phyloP scores from a whole-genome alignment of 1,140 invertebrate genomes.

The Aphis craccivora region DNA sequence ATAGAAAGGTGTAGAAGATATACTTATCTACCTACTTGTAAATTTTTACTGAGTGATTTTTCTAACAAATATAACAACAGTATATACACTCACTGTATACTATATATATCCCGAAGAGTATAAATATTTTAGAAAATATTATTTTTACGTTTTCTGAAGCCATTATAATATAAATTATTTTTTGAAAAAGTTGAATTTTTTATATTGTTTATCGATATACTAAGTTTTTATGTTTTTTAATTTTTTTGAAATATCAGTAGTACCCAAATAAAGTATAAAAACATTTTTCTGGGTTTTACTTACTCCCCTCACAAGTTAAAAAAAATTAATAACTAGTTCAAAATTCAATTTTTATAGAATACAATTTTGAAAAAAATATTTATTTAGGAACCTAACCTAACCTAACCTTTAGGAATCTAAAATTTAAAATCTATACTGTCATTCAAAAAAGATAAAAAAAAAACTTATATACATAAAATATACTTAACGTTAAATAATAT shows the following conservation, averaged over 20 bases:
- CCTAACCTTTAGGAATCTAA: no score
- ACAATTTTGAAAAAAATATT: not conserved
- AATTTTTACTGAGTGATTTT: not conserved
- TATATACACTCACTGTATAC: not conserved
- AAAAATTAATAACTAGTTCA: not conserved
- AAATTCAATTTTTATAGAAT: not conserved
- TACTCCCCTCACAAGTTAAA: not conserved
- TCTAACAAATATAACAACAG: not conserved
- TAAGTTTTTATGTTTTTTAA: not conserved
- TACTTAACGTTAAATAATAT: not conserved
- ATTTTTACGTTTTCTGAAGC: no score
- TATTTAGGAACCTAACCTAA: no score
- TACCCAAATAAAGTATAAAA: no score
- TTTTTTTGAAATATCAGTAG: no score
- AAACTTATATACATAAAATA: not conserved
- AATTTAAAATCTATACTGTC: not conserved
- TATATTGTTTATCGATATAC: not conserved
- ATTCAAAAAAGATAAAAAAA: not conserved
- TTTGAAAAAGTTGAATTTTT: no score
- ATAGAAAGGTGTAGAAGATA: not conserved
- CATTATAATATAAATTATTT: no score
- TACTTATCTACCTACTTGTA: no score
- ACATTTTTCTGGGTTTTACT: no score
- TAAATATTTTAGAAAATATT: no score
- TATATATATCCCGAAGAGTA: not conserved